These are phyloP conservation scores for Notodonta dromedarius DNA, from an alignment of 2,888 invertebrate genomes.

Conservation along the genomic window DNA sequence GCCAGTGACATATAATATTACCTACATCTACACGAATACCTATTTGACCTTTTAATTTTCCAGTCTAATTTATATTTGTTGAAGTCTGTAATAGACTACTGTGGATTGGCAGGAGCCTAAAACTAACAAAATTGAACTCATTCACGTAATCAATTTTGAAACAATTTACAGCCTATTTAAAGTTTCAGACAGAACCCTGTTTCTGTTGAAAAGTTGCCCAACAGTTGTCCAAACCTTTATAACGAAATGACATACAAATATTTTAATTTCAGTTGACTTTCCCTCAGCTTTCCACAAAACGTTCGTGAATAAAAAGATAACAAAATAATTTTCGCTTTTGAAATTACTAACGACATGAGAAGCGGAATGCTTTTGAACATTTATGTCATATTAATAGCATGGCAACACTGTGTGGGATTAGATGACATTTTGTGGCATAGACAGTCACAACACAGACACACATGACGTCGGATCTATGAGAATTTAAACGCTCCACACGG, in stretches of 20 bases:
- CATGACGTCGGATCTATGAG: slow-evolving; percentile 32
- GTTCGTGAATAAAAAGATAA: slow-evolving; percentile 28
- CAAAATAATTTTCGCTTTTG: slow-evolving; percentile 27
- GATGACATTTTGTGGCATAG: slow-evolving; percentile 46
- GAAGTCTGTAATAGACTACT: too few relatives aligned
- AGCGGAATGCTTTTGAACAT: slow-evolving; percentile 37
- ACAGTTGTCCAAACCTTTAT: slow-evolving; percentile 8
- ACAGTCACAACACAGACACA: slow-evolving; percentile 25
- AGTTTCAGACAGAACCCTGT: background rate
- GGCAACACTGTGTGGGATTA: slow-evolving; percentile 47
- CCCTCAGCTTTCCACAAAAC: slow-evolving; percentile 13
- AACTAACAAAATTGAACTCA: background rate
- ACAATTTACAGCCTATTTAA: background rate
- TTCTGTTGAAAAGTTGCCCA: background rate
- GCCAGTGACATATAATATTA: too few relatives aligned
- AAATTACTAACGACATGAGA: slow-evolving; percentile 38
- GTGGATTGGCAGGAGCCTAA: background rate
- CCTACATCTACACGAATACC: too few relatives aligned
- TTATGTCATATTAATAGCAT: slow-evolving; percentile 50
- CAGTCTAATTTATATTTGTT: too few relatives aligned
- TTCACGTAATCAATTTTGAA: background rate
- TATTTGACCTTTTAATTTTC: too few relatives aligned
- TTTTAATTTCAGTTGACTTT: slow-evolving; percentile 13
- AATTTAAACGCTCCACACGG: slow-evolving; percentile 29
- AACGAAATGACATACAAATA: slow-evolving; percentile 10